Base-by-base conservation (phyloP, 2,888 invertebrate genomes). In the Trissonchulus latispiculum region DNA sequence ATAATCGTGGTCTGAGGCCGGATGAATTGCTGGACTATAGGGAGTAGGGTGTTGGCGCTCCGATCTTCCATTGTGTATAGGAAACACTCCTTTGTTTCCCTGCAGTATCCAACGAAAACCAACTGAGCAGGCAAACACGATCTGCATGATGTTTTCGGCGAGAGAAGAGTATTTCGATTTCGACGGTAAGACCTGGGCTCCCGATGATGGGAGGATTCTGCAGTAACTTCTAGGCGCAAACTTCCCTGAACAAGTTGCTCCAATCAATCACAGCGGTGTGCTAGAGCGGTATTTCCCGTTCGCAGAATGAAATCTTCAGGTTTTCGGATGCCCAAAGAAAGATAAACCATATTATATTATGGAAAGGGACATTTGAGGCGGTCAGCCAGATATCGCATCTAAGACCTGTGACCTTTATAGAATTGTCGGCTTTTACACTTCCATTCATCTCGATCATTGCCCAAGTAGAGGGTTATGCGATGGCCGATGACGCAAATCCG, bases 1-100 rank as follows among this genome's bases (percentile, higher is more conserved):
- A 77, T 70, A 29, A 79, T 78, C 0, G 64, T 75, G 0, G 75
- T 76, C 2, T 76, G 78, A 23, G 76, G 77, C n/a, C 37, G 70
- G 32, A 79, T 76, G 74, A 73, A 77, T 1, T 73, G 36, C 37
- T 73, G 36, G 29, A 78, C 79, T 0, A 78, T 61, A 28, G 75
- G 64, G 0, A 77, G 3, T 59, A 76, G 36, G 29, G 72, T 59
- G 71, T 62, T 48, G 61, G 70, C 71, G 36, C 32, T 33, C 33
- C 73, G 29, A 70, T 76, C 71, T 28, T 73, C 68, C 1, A 76
- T 70, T 1, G 66, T 23, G 0, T 31, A 48, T 36, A 76, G 70
- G 31, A 76, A 76, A 61, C 73, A 76, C n/a, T n/a, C n/a, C n/a
- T n/a, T n/a, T n/a, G n/a, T n/a, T n/a, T n/a, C n/a, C n/a, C n/a